These are phyloP conservation scores for Pseudeuparius sepicola DNA, from an alignment of 2,888 invertebrate genomes.

Conservation along the genomic window DNA sequence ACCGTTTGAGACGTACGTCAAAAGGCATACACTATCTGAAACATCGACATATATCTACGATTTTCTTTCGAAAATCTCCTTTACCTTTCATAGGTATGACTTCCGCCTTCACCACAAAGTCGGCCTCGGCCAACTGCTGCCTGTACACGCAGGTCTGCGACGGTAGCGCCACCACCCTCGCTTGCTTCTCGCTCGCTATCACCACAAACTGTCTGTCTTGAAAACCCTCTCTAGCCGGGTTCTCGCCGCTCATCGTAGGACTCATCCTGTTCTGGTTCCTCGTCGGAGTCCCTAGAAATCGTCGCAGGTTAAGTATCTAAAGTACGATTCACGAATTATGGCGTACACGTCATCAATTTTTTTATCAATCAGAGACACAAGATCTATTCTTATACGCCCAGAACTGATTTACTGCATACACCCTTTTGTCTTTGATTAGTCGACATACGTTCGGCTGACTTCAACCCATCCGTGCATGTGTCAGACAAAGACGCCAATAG, in stretches of 20 bases:
- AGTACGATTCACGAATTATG: no score
- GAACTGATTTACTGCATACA: no score
- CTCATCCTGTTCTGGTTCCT: conserved; percentile 64
- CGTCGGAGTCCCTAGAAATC: conserved; percentile 49
- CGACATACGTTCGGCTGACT: no score
- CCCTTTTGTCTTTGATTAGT: no score
- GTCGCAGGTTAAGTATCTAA: no score
- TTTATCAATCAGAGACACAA: no score
- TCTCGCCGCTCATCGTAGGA: conserved; percentile 52
- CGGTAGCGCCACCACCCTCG: conserved; percentile 85
- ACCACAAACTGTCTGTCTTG: conserved; percentile 85
- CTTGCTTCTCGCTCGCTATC: conserved; percentile 91
- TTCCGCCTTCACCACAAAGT: conserved; percentile 91
- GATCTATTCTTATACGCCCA: no score
- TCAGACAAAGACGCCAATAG: no score
- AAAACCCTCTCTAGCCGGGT: conserved; percentile 28
- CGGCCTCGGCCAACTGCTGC: conserved; percentile 84
- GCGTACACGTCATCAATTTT: no score
- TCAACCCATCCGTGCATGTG: no score
- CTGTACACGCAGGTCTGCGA: conserved; percentile 92
- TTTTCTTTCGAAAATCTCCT: conserved; percentile 5
- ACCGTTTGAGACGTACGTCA: conserved; percentile 90
- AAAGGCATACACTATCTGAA: conserved; percentile 88
- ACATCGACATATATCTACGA: conserved; percentile 24
- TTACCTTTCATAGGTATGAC: conserved; percentile 84